Percentiles rank a stretch among this genome's conserved stretches.
These are phyloP conservation scores for Tauraco erythrolophus DNA, from an alignment of 2,113 vertebrate genomes.

Conservation along the genomic window DNA sequence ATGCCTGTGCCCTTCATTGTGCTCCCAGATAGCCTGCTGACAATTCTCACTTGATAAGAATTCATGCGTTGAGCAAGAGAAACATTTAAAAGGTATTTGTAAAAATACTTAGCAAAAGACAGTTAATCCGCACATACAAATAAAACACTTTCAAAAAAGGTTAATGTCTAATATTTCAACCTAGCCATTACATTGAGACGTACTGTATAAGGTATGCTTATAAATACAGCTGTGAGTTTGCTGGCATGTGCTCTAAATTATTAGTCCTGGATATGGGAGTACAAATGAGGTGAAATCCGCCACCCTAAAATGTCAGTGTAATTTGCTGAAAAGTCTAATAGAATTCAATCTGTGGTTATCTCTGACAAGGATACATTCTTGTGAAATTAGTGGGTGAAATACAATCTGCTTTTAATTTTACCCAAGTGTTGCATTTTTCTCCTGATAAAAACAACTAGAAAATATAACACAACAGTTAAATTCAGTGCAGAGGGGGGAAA, in stretches of 20 bases:
- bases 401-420: neutral
- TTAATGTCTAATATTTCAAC: neutral
- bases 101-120: neutral
- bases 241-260: neutral
- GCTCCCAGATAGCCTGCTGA: neutral
- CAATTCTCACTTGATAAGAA: neutral
- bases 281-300: neutral
- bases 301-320: neutral
- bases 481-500: neutral
- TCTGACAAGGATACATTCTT: neutral
- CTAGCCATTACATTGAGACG: neutral
- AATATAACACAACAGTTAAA: neutral
- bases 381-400: neutral
- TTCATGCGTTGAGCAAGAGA: neutral
- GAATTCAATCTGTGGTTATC: neutral
- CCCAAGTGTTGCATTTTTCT: accelerated
- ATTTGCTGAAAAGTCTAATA: neutral
- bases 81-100: neutral
- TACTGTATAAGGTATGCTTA: too few species aligned
- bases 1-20: neutral
- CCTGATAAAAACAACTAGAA: neutral
- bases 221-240: neutral
- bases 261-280: neutral
- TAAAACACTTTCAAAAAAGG: neutral
- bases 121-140: neutral